Conservation (phyloP, 2,113 vertebrate genomes). For the Anarhynchus alexandrinus region DNA sequence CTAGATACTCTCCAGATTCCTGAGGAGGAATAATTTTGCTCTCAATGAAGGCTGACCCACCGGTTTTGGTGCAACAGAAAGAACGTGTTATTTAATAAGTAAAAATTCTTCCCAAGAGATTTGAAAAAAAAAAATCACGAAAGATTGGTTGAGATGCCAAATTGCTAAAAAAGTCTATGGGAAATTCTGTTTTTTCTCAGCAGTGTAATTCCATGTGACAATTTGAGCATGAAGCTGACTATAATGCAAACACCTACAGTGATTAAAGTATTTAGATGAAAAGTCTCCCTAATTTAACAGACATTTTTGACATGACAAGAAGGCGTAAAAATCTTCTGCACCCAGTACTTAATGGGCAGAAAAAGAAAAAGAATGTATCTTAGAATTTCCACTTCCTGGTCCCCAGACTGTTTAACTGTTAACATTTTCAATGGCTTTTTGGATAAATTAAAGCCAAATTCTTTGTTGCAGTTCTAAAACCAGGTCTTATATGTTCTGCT, state of each 20-base stretch:
- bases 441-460: background rate
- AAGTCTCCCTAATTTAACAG: background rate
- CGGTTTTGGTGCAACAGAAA: background rate
- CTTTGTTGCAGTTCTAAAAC: background rate
- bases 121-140: background rate
- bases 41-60: background rate
- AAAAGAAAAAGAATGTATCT: background rate
- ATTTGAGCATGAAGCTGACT: background rate
- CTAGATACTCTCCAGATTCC: slow-evolving; percentile 1
- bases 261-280: slow-evolving; percentile 9
- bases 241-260: background rate
- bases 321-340: background rate
- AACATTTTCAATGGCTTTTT: background rate
- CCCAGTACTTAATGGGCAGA: background rate
- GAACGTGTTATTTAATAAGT: background rate
- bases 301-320: background rate
- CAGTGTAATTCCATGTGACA: background rate
- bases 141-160: slow-evolving; percentile 1
- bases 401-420: background rate
- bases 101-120: background rate
- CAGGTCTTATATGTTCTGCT: background rate
- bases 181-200: background rate
- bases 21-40: background rate
- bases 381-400: background rate
- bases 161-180: background rate